A percentile compares a stretch with the other conserved stretches of the same genome.
phyloP scores from a whole-genome alignment of 1,140 invertebrate genomes.

The Drosophila rhopaloa region DNA sequence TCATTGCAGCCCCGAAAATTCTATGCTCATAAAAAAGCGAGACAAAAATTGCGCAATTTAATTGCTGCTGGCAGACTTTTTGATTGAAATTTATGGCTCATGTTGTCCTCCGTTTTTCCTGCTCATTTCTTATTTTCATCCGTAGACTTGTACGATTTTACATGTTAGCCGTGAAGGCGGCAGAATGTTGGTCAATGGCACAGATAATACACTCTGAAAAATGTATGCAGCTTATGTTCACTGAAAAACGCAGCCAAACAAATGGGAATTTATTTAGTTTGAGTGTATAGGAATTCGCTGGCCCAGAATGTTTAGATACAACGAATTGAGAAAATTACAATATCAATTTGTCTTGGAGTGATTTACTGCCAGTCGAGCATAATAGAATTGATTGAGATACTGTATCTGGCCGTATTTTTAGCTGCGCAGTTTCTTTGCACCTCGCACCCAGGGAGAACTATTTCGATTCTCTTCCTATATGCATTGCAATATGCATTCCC shows the following conservation, averaged over 20 bases:
- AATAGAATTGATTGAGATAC: slow-evolving; percentile 42
- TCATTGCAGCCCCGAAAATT: slow-evolving; percentile 15
- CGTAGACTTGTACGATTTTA: slow-evolving; percentile 7
- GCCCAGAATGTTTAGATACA: slow-evolving; percentile 2
- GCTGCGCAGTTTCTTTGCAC: slow-evolving; percentile 47
- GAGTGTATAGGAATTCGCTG: not conserved
- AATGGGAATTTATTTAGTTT: not conserved
- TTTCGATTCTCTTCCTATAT: slow-evolving; percentile 72
- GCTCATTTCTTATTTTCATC: slow-evolving; percentile 20
- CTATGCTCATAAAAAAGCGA: slow-evolving; percentile 26
- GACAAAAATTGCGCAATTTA: slow-evolving; percentile 66
- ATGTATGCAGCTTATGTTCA: no score
- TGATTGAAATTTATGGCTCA: slow-evolving; percentile 75
- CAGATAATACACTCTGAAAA: slow-evolving; percentile 13
- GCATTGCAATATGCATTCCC: slow-evolving; percentile 24
- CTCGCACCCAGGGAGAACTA: slow-evolving; percentile 23
- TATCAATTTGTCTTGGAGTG: slow-evolving; percentile 50
- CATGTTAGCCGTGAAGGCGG: slow-evolving; percentile 31
- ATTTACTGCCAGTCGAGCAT: slow-evolving; percentile 45
- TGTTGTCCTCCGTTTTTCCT: slow-evolving; percentile 65
- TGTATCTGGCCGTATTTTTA: slow-evolving; percentile 17
- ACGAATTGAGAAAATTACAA: slow-evolving; percentile 32
- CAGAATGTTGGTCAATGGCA: slow-evolving; percentile 73
- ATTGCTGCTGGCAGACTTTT: slow-evolving; percentile 70
- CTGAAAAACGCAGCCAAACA: no score